These are phyloP conservation scores for Phlogophora meticulosa DNA, from an alignment of 2,888 invertebrate species.

Conservation along the genomic window DNA sequence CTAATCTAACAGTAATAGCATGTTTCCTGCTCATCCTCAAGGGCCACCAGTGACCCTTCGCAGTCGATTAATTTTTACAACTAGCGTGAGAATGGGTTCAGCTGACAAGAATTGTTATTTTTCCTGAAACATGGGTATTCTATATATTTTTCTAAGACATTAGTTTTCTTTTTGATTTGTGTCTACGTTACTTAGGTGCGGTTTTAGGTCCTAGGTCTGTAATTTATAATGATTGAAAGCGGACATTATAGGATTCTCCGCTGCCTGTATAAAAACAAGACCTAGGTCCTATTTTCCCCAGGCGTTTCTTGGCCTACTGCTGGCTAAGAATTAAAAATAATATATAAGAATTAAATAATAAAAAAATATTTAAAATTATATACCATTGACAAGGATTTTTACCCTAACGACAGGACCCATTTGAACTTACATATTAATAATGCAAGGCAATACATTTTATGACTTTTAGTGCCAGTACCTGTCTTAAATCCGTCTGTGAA, in stretches of 20 bases:
- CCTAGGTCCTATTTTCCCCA: not conserved
- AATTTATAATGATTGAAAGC: constrained; percentile 10
- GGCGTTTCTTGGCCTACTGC: not conserved
- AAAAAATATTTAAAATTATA: not conserved
- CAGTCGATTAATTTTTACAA: constrained; percentile 66
- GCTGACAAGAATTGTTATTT: constrained; percentile 44
- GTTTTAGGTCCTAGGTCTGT: not conserved
- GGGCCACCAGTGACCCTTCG: constrained; percentile 57
- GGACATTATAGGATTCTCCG: not conserved
- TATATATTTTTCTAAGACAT: constrained; percentile 32
- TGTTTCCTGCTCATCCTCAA: constrained; percentile 40
- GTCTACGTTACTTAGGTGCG: not conserved
- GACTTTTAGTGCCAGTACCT: too few relatives aligned
- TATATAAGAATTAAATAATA: not conserved
- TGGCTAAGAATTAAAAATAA: not conserved
- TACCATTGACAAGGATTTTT: too few relatives aligned
- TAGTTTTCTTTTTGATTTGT: constrained; percentile 37
- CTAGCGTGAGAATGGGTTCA: constrained; percentile 57
- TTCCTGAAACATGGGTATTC: constrained; percentile 11
- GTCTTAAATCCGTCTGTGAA: too few relatives aligned
- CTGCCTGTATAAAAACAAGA: not conserved
- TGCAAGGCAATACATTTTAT: too few relatives aligned
- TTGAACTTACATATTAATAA: too few relatives aligned
- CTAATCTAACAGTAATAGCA: constrained; percentile 17
- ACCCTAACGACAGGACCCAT: too few relatives aligned